A percentile compares a stretch with the other conserved stretches of the same genome.
phyloP scores from a whole-genome alignment of 2,113 vertebrate genomes.

The Antennarius striatus region DNA sequence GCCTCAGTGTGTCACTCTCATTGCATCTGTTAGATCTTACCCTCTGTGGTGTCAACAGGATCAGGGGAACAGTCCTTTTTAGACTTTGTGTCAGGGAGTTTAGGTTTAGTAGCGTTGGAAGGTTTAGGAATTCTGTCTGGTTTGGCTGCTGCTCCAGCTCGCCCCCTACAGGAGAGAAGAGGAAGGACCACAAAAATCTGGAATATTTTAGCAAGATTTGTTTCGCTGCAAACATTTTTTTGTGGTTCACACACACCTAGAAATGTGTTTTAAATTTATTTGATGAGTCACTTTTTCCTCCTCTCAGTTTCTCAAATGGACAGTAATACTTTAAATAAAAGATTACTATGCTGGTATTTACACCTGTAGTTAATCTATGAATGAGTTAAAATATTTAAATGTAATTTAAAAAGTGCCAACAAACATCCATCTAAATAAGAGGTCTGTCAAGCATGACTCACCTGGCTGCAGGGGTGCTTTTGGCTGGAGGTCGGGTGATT shows the following conservation, averaged over 20 bases:
- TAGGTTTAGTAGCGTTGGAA: constrained; percentile 6
- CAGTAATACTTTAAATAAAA: too few species aligned
- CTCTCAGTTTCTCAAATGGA: too few species aligned
- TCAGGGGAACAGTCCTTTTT: constrained; percentile 20
- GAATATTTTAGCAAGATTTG: too few species aligned
- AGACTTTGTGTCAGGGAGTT: constrained; percentile 34
- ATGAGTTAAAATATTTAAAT: too few species aligned
- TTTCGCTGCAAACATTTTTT: too few species aligned
- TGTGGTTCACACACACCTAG: too few species aligned
- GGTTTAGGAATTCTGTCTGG: constrained; percentile 9
- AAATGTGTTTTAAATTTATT: too few species aligned
- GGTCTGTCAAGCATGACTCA: constrained; percentile 30
- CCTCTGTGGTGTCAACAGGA: constrained; percentile 15
- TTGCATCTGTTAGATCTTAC: constrained; percentile 17
- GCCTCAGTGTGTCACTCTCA: neutral
- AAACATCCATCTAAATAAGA: too few species aligned
- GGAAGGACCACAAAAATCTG: neutral
- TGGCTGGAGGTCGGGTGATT: constrained; percentile 27
- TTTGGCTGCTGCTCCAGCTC: constrained; percentile 38
- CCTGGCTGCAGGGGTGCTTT: constrained; percentile 47
- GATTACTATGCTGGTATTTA: too few species aligned
- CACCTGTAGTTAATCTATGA: too few species aligned
- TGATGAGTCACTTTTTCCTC: too few species aligned
- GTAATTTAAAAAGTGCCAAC: too few species aligned
- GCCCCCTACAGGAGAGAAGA: constrained; percentile 68